Evolutionary conservation across 2,888 invertebrate genomes (phyloP), one percentile per base, ranked within the genome.

Genomic region (Busseola fusca): DNA sequence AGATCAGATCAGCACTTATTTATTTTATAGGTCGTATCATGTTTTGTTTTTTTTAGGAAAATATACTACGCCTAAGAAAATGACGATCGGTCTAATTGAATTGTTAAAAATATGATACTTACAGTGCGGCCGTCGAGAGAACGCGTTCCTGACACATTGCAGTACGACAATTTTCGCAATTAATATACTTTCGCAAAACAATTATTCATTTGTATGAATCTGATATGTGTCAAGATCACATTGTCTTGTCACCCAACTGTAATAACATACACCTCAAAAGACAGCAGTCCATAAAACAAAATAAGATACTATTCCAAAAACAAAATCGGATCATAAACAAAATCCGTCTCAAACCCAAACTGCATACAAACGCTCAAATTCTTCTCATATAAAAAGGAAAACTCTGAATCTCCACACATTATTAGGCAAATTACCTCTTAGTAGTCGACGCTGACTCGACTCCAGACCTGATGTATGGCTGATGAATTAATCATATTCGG

Each of bases 401-500:
- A 56, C 27, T 45, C 48, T 42, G 45, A 54, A 68, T 50, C 18
- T 75, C 52, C 72, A 60, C 69, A 66, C 64, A 56, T 75, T 70
- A 70, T 84, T 83, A 83, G 75, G 80, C 82, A 83, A 84, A 83
- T 84, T 64, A 56, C 63, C 74, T 64, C 56, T 77, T 60, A 57
- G 57, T n/a, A 62, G 67, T 58, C 60, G 54, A 52, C 56, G 78
- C 83, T 83, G 84, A 83, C 83, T 84, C 65, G 68, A 60, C 84
- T 60, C 27, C 70, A 68, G 59, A 72, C 64, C 72, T 67, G 74
- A 82, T 67, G 72, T 80, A 81, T 79, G 58, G 73, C 68, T 79
- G 74, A 85, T 85, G 85, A 84, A 85, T 84, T 85, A 85, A 81
- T 83, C 83, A 85, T 85, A 83, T 84, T 75, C 62, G 79, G 54